Conservation (phyloP, 2,113 vertebrate genomes). For the Pachypanchax playfairii region DNA sequence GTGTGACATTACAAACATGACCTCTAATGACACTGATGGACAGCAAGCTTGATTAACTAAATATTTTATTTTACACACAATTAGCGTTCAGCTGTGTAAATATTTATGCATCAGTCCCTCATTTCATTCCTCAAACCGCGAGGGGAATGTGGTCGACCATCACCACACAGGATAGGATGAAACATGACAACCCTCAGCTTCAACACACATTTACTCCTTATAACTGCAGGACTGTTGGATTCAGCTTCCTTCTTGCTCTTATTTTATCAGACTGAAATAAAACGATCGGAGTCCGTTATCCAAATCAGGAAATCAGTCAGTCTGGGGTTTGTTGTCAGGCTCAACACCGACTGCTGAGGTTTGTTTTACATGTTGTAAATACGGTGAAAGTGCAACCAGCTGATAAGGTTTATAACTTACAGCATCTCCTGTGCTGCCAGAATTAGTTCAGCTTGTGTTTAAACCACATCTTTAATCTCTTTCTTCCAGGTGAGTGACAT, state of each 20-base stretch:
- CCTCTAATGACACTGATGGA: background rate
- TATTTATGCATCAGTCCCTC: background rate
- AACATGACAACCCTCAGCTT: too few relatives aligned
- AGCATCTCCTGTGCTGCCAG: conserved; percentile 9
- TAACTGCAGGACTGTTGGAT: background rate
- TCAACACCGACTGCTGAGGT: background rate
- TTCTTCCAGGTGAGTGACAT: conserved; percentile 60
- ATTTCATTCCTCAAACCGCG: background rate
- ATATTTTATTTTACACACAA: background rate
- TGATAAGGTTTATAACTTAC: conserved; percentile 4
- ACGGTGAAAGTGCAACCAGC: background rate
- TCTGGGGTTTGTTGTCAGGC: background rate
- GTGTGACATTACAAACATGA: background rate
- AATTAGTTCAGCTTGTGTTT: conserved; percentile 22
- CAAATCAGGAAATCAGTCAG: background rate
- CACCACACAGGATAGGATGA: conserved; percentile 5
- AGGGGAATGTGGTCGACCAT: background rate
- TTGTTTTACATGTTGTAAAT: conserved; percentile 1
- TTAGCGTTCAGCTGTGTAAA: conserved; percentile 2
- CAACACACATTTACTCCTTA: too few relatives aligned
- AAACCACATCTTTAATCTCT: conserved; percentile 45
- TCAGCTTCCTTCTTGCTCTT: background rate
- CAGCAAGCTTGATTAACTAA: background rate
- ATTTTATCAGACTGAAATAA: background rate
- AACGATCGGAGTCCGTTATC: too few relatives aligned